Percentiles rank a stretch among this genome's conserved stretches.
phyloP scores from a whole-genome alignment of 1,140 invertebrate genomes.

The Euura saliciscinereae region DNA sequence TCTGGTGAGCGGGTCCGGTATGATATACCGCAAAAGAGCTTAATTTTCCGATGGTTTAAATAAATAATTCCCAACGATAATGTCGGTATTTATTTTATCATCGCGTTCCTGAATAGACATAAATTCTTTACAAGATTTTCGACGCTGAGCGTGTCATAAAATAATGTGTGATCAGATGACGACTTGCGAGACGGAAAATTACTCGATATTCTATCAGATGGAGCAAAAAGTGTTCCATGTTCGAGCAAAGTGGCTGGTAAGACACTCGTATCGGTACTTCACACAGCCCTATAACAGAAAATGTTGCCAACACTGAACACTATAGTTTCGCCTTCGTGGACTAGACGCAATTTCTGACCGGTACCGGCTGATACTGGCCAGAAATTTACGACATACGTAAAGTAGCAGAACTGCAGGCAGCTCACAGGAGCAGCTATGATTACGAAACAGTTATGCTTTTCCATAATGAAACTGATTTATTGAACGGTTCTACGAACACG shows the following conservation, averaged over 20 bases:
- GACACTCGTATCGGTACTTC: no score
- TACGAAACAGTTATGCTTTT: neutral
- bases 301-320: no score
- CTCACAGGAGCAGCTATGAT: neutral
- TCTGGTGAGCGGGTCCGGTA: neutral
- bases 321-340: neutral
- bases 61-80: neutral
- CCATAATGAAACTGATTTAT: neutral
- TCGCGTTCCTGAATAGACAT: neutral
- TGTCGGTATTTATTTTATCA: neutral
- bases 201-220: no score
- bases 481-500: neutral
- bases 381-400: neutral
- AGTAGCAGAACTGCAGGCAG: neutral
- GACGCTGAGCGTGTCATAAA: neutral
- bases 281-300: no score
- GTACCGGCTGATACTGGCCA: neutral
- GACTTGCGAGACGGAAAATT: neutral
- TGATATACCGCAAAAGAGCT: neutral
- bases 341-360: neutral
- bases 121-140: neutral
- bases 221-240: no score
- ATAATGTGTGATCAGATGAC: neutral
- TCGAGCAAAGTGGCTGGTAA: no score
- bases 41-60: neutral